Evolutionary conservation across 2,888 invertebrate genomes (phyloP).

Genomic region (Taphrorychus bicolor): DNA sequence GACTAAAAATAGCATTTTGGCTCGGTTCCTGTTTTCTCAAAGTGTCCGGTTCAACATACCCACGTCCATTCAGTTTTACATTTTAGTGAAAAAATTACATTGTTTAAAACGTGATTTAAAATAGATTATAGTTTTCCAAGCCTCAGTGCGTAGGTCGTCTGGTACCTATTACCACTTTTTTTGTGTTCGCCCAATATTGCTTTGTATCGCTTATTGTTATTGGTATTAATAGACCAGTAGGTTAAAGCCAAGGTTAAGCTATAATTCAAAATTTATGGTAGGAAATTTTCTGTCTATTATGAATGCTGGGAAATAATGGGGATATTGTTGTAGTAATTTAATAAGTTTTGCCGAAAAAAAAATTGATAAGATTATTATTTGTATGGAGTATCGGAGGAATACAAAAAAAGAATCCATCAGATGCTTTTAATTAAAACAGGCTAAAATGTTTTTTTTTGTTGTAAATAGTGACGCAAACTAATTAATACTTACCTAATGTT

Average conservation of each 20-base stretch:
- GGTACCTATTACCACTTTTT: background rate
- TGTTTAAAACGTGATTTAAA: background rate
- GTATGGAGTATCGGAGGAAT: too few relatives aligned
- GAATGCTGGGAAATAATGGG: background rate
- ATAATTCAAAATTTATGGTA: background rate
- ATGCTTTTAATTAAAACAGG: too few relatives aligned
- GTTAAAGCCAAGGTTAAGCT: background rate
- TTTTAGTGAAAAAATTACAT: background rate
- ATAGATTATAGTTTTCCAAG: constrained; percentile 1
- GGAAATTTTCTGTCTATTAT: background rate
- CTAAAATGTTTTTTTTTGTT: too few relatives aligned
- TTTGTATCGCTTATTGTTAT: background rate
- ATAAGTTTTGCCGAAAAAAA: too few relatives aligned
- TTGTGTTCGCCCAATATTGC: background rate
- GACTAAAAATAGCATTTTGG: constrained; percentile 29
- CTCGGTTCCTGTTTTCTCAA: constrained; percentile 24
- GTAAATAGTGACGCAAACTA: too few relatives aligned
- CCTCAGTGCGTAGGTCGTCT: background rate
- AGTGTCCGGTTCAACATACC: constrained; percentile 35
- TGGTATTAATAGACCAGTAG: background rate
- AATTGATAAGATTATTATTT: too few relatives aligned
- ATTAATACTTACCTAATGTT: too few relatives aligned
- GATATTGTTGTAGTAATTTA: background rate
- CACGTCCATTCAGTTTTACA: constrained; percentile 21
- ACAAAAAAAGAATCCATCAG: too few relatives aligned